Conservation (phyloP, 2,888 invertebrate species). For the Chymomyza amoena region DNA sequence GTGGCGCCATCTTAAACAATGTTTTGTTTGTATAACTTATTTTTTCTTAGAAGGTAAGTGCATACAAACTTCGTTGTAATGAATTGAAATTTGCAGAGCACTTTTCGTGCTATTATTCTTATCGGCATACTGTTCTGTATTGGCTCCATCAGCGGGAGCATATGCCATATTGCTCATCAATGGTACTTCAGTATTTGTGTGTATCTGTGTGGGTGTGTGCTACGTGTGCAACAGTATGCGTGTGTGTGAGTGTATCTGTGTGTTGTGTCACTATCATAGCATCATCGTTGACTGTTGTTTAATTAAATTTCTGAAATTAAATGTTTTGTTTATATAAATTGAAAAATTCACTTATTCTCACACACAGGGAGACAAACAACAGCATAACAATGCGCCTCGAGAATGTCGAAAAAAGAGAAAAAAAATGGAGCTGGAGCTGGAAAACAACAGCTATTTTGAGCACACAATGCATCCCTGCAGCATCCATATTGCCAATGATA, state of each 20-base stretch:
- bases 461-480: neutral
- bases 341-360: slow-evolving; percentile 72
- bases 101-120: neutral
- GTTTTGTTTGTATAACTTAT: neutral
- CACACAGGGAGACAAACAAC: neutral
- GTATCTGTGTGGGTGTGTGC: slow-evolving; percentile 24
- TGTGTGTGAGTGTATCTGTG: slow-evolving; percentile 30
- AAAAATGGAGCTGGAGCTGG: neutral
- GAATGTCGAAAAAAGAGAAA: neutral
- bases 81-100: neutral
- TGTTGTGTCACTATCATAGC: neutral
- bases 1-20: too few relatives aligned
- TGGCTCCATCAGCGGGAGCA: slow-evolving; percentile 19
- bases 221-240: slow-evolving; percentile 3
- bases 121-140: slow-evolving; percentile 17
- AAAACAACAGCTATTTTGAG: neutral
- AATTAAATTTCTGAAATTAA: slow-evolving; percentile 79
- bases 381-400: neutral
- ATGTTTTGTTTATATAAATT: slow-evolving; percentile 79
- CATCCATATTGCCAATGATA: neutral
- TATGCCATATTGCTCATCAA: slow-evolving; percentile 41
- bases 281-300: slow-evolving; percentile 61
- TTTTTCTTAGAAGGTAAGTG: neutral
- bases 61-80: neutral
- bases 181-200: slow-evolving; percentile 2